phyloP scores from a whole-genome alignment of 2,113 vertebrate genomes.

The Dissostichus mawsoni region DNA sequence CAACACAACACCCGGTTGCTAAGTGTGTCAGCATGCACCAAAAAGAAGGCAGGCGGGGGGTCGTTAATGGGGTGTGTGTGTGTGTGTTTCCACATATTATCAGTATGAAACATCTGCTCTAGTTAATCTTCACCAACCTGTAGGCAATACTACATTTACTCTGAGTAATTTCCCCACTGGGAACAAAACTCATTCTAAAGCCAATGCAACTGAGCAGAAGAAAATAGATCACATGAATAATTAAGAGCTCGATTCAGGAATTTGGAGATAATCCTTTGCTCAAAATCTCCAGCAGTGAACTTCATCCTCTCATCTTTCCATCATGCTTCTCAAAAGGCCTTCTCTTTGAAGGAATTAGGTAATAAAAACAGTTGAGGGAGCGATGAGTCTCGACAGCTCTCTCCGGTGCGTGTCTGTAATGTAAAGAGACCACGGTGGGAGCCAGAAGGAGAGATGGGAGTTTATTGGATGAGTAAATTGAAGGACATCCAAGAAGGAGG shows the following conservation, averaged over 20 bases:
- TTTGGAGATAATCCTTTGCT: slow-evolving; percentile 52
- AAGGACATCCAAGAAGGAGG: slow-evolving; percentile 22
- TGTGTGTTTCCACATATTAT: slow-evolving; percentile 62
- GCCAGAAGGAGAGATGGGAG: slow-evolving; percentile 20
- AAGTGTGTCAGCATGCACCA: slow-evolving; percentile 61
- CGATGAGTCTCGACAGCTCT: slow-evolving; percentile 32
- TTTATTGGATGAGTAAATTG: slow-evolving; percentile 3
- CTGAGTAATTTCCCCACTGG: slow-evolving; percentile 46
- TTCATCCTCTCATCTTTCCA: slow-evolving; percentile 37
- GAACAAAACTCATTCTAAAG: slow-evolving; percentile 24
- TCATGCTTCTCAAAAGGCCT: slow-evolving; percentile 14
- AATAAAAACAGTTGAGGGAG: slow-evolving; percentile 18
- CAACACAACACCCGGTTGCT: slow-evolving; percentile 51
- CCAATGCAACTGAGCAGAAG: slow-evolving; percentile 17
- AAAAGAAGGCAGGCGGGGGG: neutral
- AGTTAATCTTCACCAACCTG: slow-evolving; percentile 68
- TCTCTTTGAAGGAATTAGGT: slow-evolving; percentile 51
- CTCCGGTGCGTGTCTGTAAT: slow-evolving; percentile 37
- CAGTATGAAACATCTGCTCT: slow-evolving; percentile 72
- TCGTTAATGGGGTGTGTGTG: slow-evolving; percentile 33
- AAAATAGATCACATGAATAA: slow-evolving; percentile 49
- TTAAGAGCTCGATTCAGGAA: slow-evolving; percentile 36
- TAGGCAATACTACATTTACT: slow-evolving; percentile 53
- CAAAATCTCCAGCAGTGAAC: slow-evolving; percentile 22
- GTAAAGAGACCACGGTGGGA: slow-evolving; percentile 58